Evolutionary conservation across 37 sponge, comb jelly and placozoan species (phyloP).

Genomic region (Halisarca cf. caerulea): DNA sequence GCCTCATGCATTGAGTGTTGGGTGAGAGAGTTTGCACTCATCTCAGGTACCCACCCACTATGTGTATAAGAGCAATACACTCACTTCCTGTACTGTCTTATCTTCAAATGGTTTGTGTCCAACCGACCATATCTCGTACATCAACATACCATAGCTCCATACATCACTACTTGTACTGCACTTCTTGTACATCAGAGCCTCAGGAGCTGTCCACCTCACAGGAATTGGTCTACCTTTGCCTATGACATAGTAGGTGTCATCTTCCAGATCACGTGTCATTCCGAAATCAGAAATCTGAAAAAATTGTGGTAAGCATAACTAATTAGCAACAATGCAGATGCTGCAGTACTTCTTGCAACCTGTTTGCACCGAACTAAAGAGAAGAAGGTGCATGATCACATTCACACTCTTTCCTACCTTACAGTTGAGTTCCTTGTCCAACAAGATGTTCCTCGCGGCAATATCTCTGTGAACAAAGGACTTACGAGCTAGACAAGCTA

Average conservation of each 20-base stretch:
- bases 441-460: constrained; percentile 34
- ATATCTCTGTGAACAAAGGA: constrained; percentile 41
- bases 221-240: background rate
- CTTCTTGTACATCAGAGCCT: constrained; percentile 1
- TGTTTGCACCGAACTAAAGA: too few relatives aligned
- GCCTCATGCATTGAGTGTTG: too few relatives aligned
- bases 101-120: constrained; percentile 27
- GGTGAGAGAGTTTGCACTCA: too few relatives aligned
- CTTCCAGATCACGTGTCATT: constrained; percentile 7
- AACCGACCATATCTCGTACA: constrained; percentile 17
- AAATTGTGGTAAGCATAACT: too few relatives aligned
- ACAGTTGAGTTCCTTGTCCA: constrained; percentile 26
- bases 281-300: constrained; percentile 18
- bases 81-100: background rate
- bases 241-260: background rate
- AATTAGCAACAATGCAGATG: too few relatives aligned
- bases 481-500: constrained; percentile 28
- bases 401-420: too few relatives aligned
- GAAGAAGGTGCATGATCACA: too few relatives aligned
- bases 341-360: too few relatives aligned
- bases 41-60: too few relatives aligned
- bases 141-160: constrained; percentile 21
- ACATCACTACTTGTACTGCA: constrained; percentile 5
- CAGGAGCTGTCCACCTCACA: background rate
- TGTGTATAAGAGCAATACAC: too few relatives aligned